These are phyloP conservation scores for Aspidapion aeneum DNA, from an alignment of 2,888 invertebrate genomes.

Conservation along the genomic window DNA sequence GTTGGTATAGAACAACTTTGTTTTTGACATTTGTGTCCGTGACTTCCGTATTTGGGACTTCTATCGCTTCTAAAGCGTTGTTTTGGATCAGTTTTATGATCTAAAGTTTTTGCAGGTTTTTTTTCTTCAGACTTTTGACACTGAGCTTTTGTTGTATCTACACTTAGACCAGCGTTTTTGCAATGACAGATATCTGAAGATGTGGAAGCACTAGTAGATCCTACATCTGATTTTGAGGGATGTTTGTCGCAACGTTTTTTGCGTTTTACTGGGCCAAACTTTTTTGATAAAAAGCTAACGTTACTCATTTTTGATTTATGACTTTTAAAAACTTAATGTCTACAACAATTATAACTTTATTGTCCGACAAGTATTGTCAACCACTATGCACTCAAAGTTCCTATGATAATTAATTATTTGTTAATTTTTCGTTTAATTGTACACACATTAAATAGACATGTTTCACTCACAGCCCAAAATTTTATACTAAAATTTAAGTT, in stretches of 20 bases:
- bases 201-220: not conserved
- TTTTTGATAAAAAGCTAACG: not conserved
- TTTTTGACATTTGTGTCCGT: not conserved
- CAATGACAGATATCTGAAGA: not conserved
- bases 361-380: too few species aligned
- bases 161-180: not conserved
- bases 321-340: too few species aligned
- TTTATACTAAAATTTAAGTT: too few species aligned
- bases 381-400: too few species aligned
- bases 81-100: constrained; percentile 30
- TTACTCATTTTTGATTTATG: not conserved
- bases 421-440: too few species aligned
- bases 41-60: not conserved
- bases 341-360: too few species aligned
- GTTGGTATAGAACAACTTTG: not conserved
- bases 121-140: not conserved
- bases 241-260: constrained; percentile 62
- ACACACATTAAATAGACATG: too few species aligned
- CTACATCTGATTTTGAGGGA: constrained; percentile 45
- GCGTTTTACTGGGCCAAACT: constrained; percentile 35
- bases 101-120: not conserved
- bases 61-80: constrained; percentile 28
- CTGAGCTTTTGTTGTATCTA: not conserved
- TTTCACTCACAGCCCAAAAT: too few species aligned
- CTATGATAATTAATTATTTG: too few species aligned